Conservation (phyloP, 2,113 vertebrate genomes). For the Callopanchax toddi region DNA sequence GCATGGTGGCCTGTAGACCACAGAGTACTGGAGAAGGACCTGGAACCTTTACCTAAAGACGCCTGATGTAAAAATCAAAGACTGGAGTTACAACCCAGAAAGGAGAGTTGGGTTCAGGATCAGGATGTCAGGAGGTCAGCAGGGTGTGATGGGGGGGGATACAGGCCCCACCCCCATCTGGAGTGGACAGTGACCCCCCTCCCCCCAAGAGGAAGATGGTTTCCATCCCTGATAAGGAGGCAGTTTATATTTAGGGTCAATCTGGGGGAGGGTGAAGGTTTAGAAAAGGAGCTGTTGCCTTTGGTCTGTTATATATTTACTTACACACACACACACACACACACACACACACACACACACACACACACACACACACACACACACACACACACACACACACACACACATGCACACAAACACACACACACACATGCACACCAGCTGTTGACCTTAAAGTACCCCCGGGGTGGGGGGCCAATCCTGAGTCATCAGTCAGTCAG, state of each 20-base stretch:
- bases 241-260: slow-evolving; percentile 68
- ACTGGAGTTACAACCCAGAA: too few relatives aligned
- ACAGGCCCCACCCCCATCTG: slow-evolving; percentile 5
- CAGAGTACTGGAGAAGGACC: too few relatives aligned
- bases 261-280: slow-evolving; percentile 48
- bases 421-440: too few relatives aligned
- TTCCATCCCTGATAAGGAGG: slow-evolving; percentile 68
- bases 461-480: neutral
- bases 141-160: slow-evolving; percentile 8
- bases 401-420: too few relatives aligned
- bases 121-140: neutral
- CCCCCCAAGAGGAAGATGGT: slow-evolving; percentile 10
- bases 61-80: too few relatives aligned
- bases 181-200: slow-evolving; percentile 2
- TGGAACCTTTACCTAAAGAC: too few relatives aligned
- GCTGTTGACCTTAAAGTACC: neutral
- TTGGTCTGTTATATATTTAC: slow-evolving; percentile 17
- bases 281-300: slow-evolving; percentile 21
- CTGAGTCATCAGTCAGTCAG: too few relatives aligned
- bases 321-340: neutral
- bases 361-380: too few relatives aligned
- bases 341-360: too few relatives aligned
- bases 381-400: too few relatives aligned
- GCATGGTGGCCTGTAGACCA: too few relatives aligned
- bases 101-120: neutral